Percentiles rank a stretch among this genome's conserved stretches.
These are phyloP conservation scores for Cloeon dipterum DNA, from an alignment of 2,888 invertebrate genomes.

Conservation along the genomic window DNA sequence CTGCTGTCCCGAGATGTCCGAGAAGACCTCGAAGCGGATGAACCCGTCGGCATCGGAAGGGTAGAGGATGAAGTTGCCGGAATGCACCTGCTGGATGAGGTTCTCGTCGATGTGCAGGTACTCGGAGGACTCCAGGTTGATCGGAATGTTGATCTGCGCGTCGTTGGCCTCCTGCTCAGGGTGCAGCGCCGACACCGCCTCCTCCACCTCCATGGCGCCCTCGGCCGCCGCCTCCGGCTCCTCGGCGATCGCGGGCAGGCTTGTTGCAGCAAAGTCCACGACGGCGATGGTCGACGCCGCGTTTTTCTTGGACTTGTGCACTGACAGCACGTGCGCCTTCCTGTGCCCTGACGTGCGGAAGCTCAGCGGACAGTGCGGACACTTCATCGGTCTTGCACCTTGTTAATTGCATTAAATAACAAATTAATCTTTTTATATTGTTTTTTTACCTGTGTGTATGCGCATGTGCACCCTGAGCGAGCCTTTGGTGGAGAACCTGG, in stretches of 20 bases:
- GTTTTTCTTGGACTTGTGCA: no score
- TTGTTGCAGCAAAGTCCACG: no score
- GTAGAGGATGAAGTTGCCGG: background rate
- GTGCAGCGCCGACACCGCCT: background rate
- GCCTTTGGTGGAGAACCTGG: slow-evolving; percentile 22
- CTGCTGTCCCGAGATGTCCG: background rate
- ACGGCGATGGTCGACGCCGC: no score
- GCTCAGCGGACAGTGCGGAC: slow-evolving; percentile 22
- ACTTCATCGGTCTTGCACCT: slow-evolving; percentile 20
- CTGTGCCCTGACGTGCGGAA: slow-evolving; percentile 23
- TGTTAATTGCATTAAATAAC: slow-evolving; percentile 9
- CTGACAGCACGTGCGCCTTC: slow-evolving; percentile 16
- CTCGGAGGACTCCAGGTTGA: background rate
- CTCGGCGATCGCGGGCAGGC: background rate
- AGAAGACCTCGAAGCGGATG: background rate
- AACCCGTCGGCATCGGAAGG: background rate
- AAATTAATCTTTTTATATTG: no score
- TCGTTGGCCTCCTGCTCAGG: background rate
- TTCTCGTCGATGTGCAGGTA: background rate
- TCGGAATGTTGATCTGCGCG: no score
- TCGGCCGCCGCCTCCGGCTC: background rate
- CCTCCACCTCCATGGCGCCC: background rate
- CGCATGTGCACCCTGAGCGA: slow-evolving; percentile 18
- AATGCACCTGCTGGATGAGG: background rate
- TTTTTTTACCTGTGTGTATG: slow-evolving; percentile 32